Percentiles rank a stretch among this genome's conserved stretches.
Evolutionary conservation across 2,888 invertebrate species (phyloP).

Genomic region (Melinopterus prodromus): DNA sequence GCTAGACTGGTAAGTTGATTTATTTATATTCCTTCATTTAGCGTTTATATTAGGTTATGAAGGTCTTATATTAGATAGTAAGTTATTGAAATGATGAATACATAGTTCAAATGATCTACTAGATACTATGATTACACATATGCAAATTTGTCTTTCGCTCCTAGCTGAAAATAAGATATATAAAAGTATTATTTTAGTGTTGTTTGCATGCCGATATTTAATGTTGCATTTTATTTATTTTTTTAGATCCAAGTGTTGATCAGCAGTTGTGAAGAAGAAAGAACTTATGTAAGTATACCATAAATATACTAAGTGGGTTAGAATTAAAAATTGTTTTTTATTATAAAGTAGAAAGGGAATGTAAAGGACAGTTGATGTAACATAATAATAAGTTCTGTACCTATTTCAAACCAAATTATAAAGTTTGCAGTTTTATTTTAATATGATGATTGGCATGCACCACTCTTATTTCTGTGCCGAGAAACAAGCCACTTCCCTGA

Average conservation of each 20-base stretch:
- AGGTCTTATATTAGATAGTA: background rate
- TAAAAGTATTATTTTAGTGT: too few relatives aligned
- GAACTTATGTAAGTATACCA: background rate
- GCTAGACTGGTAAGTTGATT: background rate
- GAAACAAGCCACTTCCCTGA: slow-evolving; percentile 33
- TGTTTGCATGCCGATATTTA: too few relatives aligned
- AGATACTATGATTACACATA: slow-evolving; percentile 45
- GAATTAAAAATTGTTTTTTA: background rate
- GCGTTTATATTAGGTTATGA: background rate
- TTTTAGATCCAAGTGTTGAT: background rate
- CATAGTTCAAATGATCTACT: slow-evolving; percentile 54
- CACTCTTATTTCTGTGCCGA: slow-evolving; percentile 45
- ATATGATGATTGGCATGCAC: slow-evolving; percentile 46
- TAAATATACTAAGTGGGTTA: background rate
- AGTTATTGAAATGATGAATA: slow-evolving; percentile 47
- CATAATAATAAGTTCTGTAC: too few relatives aligned
- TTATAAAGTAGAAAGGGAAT: too few relatives aligned
- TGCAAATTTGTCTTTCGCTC: slow-evolving; percentile 52
- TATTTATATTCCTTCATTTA: slow-evolving; percentile 18
- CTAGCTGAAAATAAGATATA: slow-evolving; percentile 45
- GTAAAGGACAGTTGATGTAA: too few relatives aligned
- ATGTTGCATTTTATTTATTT: background rate
- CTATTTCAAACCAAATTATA: background rate
- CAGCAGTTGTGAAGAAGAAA: background rate
- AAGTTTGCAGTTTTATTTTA: slow-evolving; percentile 6